phyloP scores from a whole-genome alignment of 2,888 invertebrate genomes.

The Schizaphis graminum region DNA sequence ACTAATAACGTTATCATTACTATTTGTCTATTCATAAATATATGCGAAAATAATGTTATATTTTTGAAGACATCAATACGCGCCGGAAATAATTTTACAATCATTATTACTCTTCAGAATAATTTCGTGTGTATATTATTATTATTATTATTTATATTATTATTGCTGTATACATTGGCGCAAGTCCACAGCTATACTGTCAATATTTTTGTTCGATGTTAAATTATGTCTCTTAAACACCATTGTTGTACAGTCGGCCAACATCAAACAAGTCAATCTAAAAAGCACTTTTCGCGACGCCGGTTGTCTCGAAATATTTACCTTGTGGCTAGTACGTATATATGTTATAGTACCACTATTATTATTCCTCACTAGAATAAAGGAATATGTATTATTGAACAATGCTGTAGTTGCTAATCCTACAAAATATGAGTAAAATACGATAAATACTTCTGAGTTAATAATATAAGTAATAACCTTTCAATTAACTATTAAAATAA shows the following conservation, averaged over 20 bases:
- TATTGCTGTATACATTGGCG: not conserved
- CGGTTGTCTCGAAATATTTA: constrained; percentile 8
- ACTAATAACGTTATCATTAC: not conserved
- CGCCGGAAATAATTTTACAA: not conserved
- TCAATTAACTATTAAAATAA: not conserved
- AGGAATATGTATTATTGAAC: not conserved
- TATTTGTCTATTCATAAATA: not conserved
- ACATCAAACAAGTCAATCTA: not conserved
- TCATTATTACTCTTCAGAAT: not conserved
- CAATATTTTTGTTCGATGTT: not conserved
- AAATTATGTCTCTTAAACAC: not conserved
- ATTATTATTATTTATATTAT: not conserved
- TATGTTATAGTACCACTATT: not conserved
- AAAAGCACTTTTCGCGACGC: not conserved
- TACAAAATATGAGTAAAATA: not conserved
- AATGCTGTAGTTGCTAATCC: not conserved
- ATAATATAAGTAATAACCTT: not conserved
- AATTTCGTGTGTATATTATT: not conserved
- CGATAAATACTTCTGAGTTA: not conserved
- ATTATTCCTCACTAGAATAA: not conserved
- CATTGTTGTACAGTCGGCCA: not conserved
- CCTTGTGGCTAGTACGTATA: not conserved
- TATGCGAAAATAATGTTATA: not conserved
- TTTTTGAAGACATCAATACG: not conserved
- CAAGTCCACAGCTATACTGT: not conserved